These are phyloP conservation scores for Clarias batrachus DNA, from an alignment of 2,113 vertebrate species.

Conservation along the genomic window DNA sequence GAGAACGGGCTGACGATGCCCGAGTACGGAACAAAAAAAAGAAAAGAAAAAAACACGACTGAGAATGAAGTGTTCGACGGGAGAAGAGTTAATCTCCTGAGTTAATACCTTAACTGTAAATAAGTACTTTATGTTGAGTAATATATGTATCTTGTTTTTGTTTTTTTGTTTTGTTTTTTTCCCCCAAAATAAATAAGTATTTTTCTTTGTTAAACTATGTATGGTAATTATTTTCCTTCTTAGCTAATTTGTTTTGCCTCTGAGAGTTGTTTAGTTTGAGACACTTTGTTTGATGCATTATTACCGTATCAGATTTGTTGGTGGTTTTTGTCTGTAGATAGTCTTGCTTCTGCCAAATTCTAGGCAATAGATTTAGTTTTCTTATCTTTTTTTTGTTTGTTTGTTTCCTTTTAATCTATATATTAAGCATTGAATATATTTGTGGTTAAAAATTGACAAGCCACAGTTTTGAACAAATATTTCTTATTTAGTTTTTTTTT, in stretches of 20 bases:
- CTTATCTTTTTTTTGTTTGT: constrained; percentile 72
- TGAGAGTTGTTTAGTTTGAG: constrained; percentile 50
- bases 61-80: constrained; percentile 75
- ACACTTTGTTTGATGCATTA: constrained; percentile 74
- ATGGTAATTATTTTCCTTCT: constrained; percentile 54
- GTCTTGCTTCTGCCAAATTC: constrained; percentile 88
- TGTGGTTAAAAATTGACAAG: constrained; percentile 88
- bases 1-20: constrained; percentile 57
- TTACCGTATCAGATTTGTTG: constrained; percentile 91
- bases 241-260: constrained; percentile 3
- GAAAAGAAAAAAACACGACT: constrained; percentile 38
- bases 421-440: constrained; percentile 82
- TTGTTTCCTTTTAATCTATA: constrained; percentile 63
- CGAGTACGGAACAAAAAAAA: constrained; percentile 50
- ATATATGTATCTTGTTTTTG: constrained; percentile 31
- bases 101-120: constrained; percentile 91
- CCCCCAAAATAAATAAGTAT: constrained; percentile 80
- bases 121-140: constrained; percentile 82
- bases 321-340: constrained; percentile 93
- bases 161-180: constrained; percentile 69
- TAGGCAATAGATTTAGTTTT: constrained; percentile 74
- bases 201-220: constrained; percentile 60
- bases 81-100: constrained; percentile 80
- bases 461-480: constrained; percentile 86
- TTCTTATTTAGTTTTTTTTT: constrained; percentile 76